phyloP scores from a whole-genome alignment of 2,888 invertebrate species.

The Drosophila colorata region DNA sequence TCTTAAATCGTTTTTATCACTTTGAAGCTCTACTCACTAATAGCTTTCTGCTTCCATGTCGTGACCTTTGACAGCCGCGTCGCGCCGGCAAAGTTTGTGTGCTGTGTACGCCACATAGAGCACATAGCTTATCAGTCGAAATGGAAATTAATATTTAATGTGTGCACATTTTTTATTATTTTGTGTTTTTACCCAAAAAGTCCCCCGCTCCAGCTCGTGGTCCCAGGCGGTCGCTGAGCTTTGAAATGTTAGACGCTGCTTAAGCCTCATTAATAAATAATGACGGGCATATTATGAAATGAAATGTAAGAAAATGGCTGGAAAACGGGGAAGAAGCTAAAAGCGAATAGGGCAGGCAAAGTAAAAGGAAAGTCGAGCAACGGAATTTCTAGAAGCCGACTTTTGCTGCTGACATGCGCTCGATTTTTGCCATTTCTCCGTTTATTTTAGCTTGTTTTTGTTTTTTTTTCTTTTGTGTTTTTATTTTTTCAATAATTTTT shows the following conservation, averaged over 20 bases:
- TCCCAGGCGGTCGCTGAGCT: conserved; percentile 38
- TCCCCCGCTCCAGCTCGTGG: background rate
- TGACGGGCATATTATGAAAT: conserved; percentile 62
- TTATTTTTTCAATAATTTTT: conserved; percentile 47
- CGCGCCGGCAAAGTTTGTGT: conserved; percentile 9
- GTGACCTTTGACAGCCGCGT: conserved; percentile 29
- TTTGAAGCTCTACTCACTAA: background rate
- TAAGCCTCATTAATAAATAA: conserved; percentile 81
- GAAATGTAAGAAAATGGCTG: conserved; percentile 12
- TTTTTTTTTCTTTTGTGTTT: background rate
- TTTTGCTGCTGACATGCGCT: conserved; percentile 24
- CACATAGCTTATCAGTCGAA: conserved; percentile 70
- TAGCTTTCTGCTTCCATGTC: conserved; percentile 12
- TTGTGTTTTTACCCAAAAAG: conserved; percentile 12
- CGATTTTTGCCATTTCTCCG: conserved; percentile 22
- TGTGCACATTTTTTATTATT: conserved; percentile 69
- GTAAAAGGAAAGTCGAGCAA: background rate
- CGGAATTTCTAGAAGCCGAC: conserved; percentile 20
- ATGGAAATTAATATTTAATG: conserved; percentile 80
- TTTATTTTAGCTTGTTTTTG: background rate
- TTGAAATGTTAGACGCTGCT: conserved; percentile 80
- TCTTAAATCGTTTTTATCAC: background rate
- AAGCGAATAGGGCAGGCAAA: background rate
- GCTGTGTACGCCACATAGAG: conserved; percentile 20
- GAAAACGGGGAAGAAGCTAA: background rate